phyloP scores from a whole-genome alignment of 30 jellyfish, hydroid and myxozoan species.

The Morbakka virulenta region DNA sequence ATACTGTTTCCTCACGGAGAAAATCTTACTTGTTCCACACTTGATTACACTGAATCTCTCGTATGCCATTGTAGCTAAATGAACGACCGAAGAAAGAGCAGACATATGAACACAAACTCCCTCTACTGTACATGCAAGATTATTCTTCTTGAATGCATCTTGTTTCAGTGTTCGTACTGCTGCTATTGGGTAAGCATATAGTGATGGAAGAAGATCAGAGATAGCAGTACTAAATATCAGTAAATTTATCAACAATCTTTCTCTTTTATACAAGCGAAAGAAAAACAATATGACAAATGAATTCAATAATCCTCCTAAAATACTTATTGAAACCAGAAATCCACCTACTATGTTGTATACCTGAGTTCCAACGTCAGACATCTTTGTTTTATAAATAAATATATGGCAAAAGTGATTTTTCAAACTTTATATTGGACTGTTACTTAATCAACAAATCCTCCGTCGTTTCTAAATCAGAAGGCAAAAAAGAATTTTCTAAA shows the following conservation, averaged over 20 bases:
- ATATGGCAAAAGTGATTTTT: too few species aligned
- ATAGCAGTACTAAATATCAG: background rate
- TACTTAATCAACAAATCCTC: too few species aligned
- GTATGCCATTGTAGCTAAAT: background rate
- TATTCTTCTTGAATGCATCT: background rate
- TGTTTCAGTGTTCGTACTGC: background rate
- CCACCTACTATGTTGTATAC: background rate
- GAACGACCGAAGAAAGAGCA: background rate
- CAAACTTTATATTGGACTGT: too few species aligned
- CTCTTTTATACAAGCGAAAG: background rate
- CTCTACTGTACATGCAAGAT: background rate
- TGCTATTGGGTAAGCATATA: background rate
- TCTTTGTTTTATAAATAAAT: too few species aligned
- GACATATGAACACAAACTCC: background rate
- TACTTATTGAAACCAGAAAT: background rate
- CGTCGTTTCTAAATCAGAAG: too few species aligned
- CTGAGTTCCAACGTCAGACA: background rate
- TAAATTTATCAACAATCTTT: background rate
- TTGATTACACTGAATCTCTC: background rate
- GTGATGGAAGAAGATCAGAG: background rate
- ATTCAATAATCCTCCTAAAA: background rate
- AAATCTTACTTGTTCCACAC: background rate
- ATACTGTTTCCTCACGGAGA: background rate
- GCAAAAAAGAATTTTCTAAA: too few species aligned
- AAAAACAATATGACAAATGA: background rate